These are phyloP conservation scores for Telmatochromis bifrenatus DNA, from an alignment of 2,113 vertebrate genomes.

Conservation along the genomic window DNA sequence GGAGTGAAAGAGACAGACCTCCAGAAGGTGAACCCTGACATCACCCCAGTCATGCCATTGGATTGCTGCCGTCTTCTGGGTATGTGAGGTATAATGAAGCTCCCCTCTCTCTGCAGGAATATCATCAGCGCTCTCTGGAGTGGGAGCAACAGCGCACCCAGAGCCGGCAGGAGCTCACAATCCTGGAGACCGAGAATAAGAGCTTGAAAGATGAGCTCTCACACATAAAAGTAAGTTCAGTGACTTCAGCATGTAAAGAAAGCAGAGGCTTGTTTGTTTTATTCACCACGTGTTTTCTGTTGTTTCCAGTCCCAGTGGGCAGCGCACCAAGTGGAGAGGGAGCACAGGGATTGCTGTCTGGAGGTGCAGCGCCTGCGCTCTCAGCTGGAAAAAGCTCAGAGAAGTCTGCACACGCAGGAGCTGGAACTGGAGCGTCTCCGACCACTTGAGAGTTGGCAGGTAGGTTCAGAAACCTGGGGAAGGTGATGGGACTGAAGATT, in stretches of 20 bases:
- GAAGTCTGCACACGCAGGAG: slow-evolving; percentile 76
- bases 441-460: slow-evolving; percentile 67
- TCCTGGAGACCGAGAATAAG: slow-evolving; percentile 83
- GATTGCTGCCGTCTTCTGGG: not conserved
- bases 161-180: slow-evolving; percentile 82
- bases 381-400: slow-evolving; percentile 78
- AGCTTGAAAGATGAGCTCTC: slow-evolving; percentile 80
- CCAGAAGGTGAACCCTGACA: slow-evolving; percentile 72
- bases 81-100: too few species aligned
- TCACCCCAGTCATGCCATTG: not conserved
- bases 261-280: not conserved
- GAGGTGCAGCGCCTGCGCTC: slow-evolving; percentile 76
- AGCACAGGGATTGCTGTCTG: slow-evolving; percentile 69
- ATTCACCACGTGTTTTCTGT: not conserved
- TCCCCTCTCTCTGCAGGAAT: slow-evolving; percentile 71
- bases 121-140: slow-evolving; percentile 75
- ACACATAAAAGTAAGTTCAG: slow-evolving; percentile 74
- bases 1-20: slow-evolving; percentile 65
- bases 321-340: slow-evolving; percentile 69
- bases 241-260: not conserved
- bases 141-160: slow-evolving; percentile 85
- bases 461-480: not conserved
- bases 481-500: not conserved
- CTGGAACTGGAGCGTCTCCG: slow-evolving; percentile 79
- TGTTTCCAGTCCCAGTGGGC: slow-evolving; percentile 68